Conservation (phyloP, 2,113 vertebrate species). For the Motacilla tschutschensis region DNA sequence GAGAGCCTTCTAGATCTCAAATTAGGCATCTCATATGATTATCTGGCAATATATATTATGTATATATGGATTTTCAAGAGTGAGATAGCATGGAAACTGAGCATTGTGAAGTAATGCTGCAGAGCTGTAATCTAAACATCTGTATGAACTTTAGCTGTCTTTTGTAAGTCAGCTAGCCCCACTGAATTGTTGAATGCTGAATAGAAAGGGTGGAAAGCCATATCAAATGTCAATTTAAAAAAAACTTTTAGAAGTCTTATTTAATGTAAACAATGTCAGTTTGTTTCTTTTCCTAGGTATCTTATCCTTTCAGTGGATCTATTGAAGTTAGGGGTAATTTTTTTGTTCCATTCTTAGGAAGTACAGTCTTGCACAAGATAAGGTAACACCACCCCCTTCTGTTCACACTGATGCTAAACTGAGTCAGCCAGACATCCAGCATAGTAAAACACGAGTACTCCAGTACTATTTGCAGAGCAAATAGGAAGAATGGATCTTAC, state of each 20-base stretch:
- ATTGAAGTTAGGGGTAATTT: not conserved
- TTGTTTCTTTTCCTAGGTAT: not conserved
- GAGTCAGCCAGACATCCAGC: not conserved
- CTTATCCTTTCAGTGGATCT: not conserved
- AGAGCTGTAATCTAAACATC: not conserved
- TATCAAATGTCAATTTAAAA: not conserved
- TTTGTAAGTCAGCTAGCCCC: not conserved
- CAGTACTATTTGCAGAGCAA: not conserved
- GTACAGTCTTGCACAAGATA: constrained; percentile 41
- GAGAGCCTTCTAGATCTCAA: not conserved
- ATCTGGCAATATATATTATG: not conserved
- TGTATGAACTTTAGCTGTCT: not conserved
- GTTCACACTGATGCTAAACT: constrained; percentile 49
- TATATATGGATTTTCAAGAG: not conserved
- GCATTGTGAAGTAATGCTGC: not conserved
- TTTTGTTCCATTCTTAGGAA: not conserved
- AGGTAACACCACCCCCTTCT: constrained; percentile 79
- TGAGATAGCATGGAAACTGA: not conserved
- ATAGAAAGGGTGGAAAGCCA: too few species aligned
- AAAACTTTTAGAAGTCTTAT: not conserved
- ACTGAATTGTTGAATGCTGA: not conserved
- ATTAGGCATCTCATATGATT: not conserved
- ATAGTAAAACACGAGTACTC: not conserved
- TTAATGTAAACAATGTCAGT: not conserved
- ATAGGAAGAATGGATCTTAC: not conserved